Conservation (phyloP, 2,113 vertebrate species). For the Perca schrenkii region DNA sequence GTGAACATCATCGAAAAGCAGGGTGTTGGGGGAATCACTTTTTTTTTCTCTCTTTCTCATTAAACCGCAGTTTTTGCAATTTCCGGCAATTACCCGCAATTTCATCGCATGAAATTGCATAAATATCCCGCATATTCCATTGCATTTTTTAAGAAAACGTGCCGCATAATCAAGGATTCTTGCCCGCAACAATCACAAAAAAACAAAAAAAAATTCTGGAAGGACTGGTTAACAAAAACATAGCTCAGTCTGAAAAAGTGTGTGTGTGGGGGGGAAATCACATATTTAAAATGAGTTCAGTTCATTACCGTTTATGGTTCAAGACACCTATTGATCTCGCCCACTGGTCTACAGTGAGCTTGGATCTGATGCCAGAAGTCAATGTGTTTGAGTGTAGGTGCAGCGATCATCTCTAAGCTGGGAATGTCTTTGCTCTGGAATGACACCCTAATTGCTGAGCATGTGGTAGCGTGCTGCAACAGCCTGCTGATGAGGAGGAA, state of each 20-base stretch:
- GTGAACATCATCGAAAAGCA: too few species aligned
- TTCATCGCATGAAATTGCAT: too few species aligned
- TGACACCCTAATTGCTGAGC: slow-evolving; percentile 9
- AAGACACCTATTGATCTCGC: background rate
- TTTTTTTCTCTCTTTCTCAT: too few species aligned
- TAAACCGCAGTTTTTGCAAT: too few species aligned
- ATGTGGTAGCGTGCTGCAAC: background rate
- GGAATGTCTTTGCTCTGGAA: background rate
- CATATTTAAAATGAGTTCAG: background rate
- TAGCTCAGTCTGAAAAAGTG: too few species aligned
- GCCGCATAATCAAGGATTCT: too few species aligned
- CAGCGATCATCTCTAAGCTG: background rate
- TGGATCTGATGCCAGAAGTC: background rate
- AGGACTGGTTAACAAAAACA: background rate
- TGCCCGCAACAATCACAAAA: too few species aligned
- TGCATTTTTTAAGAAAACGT: too few species aligned
- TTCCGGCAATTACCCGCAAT: too few species aligned
- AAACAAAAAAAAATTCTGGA: too few species aligned
- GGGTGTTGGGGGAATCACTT: too few species aligned
- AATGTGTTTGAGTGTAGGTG: background rate
- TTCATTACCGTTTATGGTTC: background rate
- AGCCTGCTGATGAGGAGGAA: slow-evolving; percentile 50
- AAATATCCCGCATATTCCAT: too few species aligned
- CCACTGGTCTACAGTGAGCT: background rate
- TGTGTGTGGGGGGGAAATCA: background rate